phyloP scores from a whole-genome alignment of 2,113 vertebrate genomes.

The Ailuropoda melanoleuca region DNA sequence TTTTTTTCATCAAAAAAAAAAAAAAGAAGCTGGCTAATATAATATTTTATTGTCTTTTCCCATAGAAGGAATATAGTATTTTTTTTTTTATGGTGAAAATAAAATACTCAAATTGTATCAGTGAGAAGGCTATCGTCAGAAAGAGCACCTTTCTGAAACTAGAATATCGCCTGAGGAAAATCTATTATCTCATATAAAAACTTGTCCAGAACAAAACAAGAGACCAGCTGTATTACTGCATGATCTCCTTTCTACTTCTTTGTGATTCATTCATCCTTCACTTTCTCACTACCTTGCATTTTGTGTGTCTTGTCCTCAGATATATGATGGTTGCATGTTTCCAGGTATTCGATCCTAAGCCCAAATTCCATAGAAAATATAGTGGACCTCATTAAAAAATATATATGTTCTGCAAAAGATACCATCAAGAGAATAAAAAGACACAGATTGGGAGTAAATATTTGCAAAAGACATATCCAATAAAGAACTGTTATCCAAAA shows the following conservation, averaged over 20 bases:
- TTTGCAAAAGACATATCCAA: not conserved
- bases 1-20: not conserved
- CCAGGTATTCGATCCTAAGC: not conserved
- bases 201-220: not conserved
- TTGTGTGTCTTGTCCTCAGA: not conserved
- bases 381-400: not conserved
- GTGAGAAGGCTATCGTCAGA: not conserved
- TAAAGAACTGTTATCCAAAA: not conserved
- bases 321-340: no score
- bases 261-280: not conserved
- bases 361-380: not conserved
- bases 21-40: not conserved
- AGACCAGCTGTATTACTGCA: rapidly evolving
- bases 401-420: not conserved
- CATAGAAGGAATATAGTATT: not conserved
- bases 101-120: not conserved
- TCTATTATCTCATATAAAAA: not conserved
- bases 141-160: not conserved
- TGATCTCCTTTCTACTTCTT: not conserved
- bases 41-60: not conserved
- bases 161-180: not conserved
- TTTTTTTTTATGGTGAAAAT: not conserved
- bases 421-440: not conserved
- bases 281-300: not conserved
- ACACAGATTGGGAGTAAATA: not conserved